Evolutionary conservation across 2,888 invertebrate species (phyloP), one percentile per base, ranked within the genome.

Genomic region (Nycteola revayana): DNA sequence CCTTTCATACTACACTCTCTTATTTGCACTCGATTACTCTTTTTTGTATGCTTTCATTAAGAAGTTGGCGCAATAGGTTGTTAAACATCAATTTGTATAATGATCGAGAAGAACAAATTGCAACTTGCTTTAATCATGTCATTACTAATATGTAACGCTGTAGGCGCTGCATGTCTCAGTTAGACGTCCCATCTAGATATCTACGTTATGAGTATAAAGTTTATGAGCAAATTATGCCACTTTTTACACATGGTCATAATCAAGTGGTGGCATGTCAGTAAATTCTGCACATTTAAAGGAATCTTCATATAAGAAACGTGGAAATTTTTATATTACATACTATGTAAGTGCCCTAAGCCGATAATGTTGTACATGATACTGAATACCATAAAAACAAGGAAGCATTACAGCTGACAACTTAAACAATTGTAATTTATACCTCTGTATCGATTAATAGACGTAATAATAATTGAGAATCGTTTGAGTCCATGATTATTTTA

Each of bases 21-120:
- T 86, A 86, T 88, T 88, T 86, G 87, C 86, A 85, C 81, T 80
- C 69, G 75, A 78, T 81, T 77, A 72, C 71, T 69, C 72, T 81
- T 84, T 52, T 84, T 86, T 85, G 66, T 82, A 65, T 56, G 68
- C 66, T 82, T 82, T 85, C 80, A 82, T 85, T 86, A 84, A 75
- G 70, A 71, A 65, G 68, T 60, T 65, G 66, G 57, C 62, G 70
- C 69, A 64, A 61, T 64, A 56, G 65, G 73, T 78, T 79, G 81
- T 83, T 83, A 69, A 81, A 80, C 79, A 80, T 75, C 81, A 76
- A 83, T 83, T 81, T 82, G 68, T 72, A 67, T 67, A 66, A 67
- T 75, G 68, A 63, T 62, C 61, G 60, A 65, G 59, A 63, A 67
- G 62, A 59, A 60, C 60, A 43, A 57, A 55, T 66, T 65, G 67